These are phyloP conservation scores for Cephus sareptanus DNA, from an alignment of 2,888 invertebrate species.

Conservation along the genomic window DNA sequence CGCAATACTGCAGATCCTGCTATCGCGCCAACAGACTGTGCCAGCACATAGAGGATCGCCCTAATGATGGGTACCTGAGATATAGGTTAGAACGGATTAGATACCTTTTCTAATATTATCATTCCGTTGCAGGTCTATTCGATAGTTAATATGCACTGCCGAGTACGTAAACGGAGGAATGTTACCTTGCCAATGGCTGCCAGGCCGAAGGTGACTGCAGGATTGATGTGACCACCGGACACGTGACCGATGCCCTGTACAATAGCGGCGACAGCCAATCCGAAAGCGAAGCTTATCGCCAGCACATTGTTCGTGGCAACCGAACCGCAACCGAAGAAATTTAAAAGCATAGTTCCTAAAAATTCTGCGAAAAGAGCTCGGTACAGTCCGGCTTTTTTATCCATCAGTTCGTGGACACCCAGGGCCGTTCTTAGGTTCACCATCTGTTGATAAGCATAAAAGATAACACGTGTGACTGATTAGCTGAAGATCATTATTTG, in stretches of 20 bases:
- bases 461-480: background rate
- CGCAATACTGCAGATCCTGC: constrained; percentile 81
- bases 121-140: background rate
- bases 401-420: constrained; percentile 78
- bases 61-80: constrained; percentile 74
- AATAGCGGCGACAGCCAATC: constrained; percentile 84
- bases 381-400: constrained; percentile 78
- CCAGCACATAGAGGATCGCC: constrained; percentile 82
- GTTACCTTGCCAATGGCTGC: constrained; percentile 78
- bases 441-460: constrained; percentile 59
- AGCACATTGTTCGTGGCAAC: constrained; percentile 71
- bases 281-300: constrained; percentile 86
- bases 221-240: constrained; percentile 93
- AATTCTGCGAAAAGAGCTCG: constrained; percentile 89
- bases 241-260: constrained; percentile 88
- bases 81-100: background rate
- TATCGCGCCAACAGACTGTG: constrained; percentile 85
- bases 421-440: constrained; percentile 74
- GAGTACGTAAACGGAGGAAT: background rate
- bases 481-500: background rate
- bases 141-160: background rate
- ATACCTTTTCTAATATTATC: background rate
- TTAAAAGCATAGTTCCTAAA: constrained; percentile 86
- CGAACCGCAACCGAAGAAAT: constrained; percentile 90
- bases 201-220: constrained; percentile 88